Evolutionary conservation across 2,888 invertebrate genomes (phyloP).

Genomic region (Tigriopus californicus): DNA sequence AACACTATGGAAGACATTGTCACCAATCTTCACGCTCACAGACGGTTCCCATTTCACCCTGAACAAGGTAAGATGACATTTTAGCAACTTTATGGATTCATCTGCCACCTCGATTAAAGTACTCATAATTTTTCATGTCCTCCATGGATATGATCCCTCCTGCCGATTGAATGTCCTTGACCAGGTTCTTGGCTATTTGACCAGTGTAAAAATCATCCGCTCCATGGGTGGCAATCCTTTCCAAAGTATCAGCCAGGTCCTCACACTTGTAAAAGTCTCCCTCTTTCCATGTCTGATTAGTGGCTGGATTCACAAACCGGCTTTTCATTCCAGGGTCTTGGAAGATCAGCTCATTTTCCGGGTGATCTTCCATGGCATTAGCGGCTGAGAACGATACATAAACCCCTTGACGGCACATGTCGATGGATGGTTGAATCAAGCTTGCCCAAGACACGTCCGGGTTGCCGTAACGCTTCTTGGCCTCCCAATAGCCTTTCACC

Average conservation of each 20-base stretch:
- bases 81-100: slow-evolving; percentile 16
- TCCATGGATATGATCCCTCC: slow-evolving; percentile 53
- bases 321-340: slow-evolving; percentile 36
- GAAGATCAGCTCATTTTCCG: slow-evolving; percentile 35
- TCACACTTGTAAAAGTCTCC: slow-evolving; percentile 45
- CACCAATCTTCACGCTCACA: neutral
- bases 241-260: slow-evolving; percentile 47
- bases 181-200: slow-evolving; percentile 42
- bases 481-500: slow-evolving; percentile 26
- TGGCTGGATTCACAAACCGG: slow-evolving; percentile 37
- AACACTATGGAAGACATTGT: slow-evolving; percentile 41
- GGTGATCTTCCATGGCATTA: slow-evolving; percentile 35
- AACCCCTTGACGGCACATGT: slow-evolving; percentile 29
- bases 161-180: slow-evolving; percentile 38
- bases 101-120: slow-evolving; percentile 22
- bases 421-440: slow-evolving; percentile 28
- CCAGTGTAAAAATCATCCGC: slow-evolving; percentile 56
- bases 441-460: slow-evolving; percentile 24
- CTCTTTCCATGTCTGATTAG: slow-evolving; percentile 39
- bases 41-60: too few relatives aligned
- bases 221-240: slow-evolving; percentile 43
- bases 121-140: slow-evolving; percentile 55
- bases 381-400: slow-evolving; percentile 27
- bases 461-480: slow-evolving; percentile 20
- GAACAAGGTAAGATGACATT: too few relatives aligned